Conservation (phyloP, 1,140 invertebrate genomes). For the Heterodera carotae region DNA sequence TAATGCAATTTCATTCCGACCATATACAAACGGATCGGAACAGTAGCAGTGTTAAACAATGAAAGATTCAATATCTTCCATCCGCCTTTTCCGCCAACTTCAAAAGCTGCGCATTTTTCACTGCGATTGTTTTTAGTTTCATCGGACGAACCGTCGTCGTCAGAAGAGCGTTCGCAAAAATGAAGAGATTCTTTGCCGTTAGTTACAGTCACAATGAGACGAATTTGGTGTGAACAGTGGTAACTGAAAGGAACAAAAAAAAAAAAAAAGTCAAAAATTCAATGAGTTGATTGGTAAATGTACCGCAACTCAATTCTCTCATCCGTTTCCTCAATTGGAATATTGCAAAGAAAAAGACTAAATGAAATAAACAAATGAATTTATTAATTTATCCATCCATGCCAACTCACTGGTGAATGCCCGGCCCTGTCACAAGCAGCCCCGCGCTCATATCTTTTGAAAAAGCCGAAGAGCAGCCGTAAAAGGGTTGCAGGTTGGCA, state of each 20-base stretch:
- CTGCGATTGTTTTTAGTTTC: not conserved
- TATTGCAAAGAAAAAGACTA: conserved; percentile 37
- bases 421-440: conserved; percentile 1
- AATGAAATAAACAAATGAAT: conserved; percentile 19
- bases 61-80: not conserved
- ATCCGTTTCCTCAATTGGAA: conserved; percentile 17
- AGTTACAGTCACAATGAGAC: not conserved
- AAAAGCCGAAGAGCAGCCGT: conserved; percentile 14
- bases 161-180: not conserved
- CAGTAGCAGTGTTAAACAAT: not conserved
- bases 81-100: not conserved
- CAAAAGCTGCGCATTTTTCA: not conserved
- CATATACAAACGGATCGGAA: not conserved
- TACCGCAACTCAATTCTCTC: not conserved
- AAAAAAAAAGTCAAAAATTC: too few species aligned
- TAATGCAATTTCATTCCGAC: not conserved
- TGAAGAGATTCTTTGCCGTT: not conserved
- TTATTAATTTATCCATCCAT: not conserved
- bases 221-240: not conserved
- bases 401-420: conserved; percentile 15
- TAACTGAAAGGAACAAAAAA: not conserved
- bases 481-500: conserved; percentile 34
- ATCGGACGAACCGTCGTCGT: not conserved
- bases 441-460: conserved; percentile 5
- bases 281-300: not conserved